Evolutionary conservation across 2,888 invertebrate genomes (phyloP).

Genomic region (Ernsta delagoae): DNA sequence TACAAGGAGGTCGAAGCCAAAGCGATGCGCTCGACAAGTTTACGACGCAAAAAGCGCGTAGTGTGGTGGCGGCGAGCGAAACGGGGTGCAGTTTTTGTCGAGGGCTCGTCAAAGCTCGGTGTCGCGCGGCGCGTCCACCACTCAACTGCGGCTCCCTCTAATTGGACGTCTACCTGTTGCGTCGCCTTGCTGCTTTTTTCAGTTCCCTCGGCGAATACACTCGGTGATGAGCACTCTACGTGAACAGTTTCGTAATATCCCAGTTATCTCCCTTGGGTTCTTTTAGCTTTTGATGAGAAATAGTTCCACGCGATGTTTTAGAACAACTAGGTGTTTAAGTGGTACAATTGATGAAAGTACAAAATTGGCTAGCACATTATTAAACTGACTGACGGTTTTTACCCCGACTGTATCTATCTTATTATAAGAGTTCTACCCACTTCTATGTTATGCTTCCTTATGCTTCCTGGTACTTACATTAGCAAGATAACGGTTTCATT

Average conservation of each 20-base stretch:
- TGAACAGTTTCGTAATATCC: constrained; percentile 67
- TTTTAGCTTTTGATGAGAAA: constrained; percentile 40
- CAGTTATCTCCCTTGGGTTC: constrained; percentile 50
- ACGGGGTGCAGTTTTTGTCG: constrained; percentile 75
- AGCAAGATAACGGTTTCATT: too few relatives aligned
- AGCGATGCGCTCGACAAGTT: constrained; percentile 69
- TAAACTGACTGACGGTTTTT: too few relatives aligned
- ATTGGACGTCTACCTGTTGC: constrained; percentile 84
- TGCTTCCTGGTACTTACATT: too few relatives aligned
- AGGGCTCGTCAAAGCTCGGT: constrained; percentile 71
- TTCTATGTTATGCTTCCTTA: too few relatives aligned
- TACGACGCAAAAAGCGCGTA: constrained; percentile 68
- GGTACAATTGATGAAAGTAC: too few relatives aligned
- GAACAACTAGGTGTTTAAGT: too few relatives aligned
- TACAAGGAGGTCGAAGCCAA: constrained; percentile 66
- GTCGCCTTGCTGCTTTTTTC: constrained; percentile 69
- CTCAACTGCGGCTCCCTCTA: constrained; percentile 75
- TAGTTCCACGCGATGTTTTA: not conserved
- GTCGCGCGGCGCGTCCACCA: constrained; percentile 72
- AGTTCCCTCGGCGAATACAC: constrained; percentile 59
- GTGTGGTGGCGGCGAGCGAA: constrained; percentile 71
- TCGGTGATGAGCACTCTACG: constrained; percentile 67
- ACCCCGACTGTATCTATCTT: too few relatives aligned
- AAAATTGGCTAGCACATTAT: too few relatives aligned
- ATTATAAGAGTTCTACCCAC: too few relatives aligned